Evolutionary conservation across 2,113 vertebrate species (phyloP).

Genomic region (Prunella fulvescens): DNA sequence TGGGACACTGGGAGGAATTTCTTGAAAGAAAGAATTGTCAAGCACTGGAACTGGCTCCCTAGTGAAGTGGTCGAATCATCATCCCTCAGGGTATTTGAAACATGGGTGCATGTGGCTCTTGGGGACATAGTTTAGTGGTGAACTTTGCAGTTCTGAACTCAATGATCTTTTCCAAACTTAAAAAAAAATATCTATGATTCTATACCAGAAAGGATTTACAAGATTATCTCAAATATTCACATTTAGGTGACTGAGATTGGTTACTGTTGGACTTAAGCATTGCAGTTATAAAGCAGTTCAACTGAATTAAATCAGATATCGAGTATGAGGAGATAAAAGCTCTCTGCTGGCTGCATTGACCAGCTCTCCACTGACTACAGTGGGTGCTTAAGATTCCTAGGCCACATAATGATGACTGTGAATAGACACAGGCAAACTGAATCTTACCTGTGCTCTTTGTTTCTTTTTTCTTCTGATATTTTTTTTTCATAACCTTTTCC

Average conservation of each 20-base stretch:
- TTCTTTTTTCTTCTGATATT: neutral
- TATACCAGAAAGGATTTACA: neutral
- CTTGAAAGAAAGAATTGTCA: neutral
- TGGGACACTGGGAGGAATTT: neutral
- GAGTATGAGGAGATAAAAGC: neutral
- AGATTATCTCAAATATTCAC: neutral
- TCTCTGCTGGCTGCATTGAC: neutral
- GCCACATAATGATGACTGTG: neutral
- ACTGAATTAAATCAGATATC: neutral
- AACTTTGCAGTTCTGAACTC: neutral
- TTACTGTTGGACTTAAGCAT: neutral
- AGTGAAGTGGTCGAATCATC: neutral
- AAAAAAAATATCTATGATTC: neutral
- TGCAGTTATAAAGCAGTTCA: neutral
- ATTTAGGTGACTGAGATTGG: neutral
- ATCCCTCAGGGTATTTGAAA: neutral
- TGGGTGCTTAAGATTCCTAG: neutral
- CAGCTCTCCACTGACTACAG: neutral
- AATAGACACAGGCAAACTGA: neutral
- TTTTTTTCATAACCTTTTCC: neutral
- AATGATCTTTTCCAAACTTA: neutral
- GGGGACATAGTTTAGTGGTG: neutral
- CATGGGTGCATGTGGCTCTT: no score
- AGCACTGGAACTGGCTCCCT: neutral
- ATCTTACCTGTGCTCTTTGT: neutral